Evolutionary conservation across 35 echinoderm and acorn worm species (phyloP), one percentile per base, ranked within the genome.

Genomic region (Stichopus chloronotus): DNA sequence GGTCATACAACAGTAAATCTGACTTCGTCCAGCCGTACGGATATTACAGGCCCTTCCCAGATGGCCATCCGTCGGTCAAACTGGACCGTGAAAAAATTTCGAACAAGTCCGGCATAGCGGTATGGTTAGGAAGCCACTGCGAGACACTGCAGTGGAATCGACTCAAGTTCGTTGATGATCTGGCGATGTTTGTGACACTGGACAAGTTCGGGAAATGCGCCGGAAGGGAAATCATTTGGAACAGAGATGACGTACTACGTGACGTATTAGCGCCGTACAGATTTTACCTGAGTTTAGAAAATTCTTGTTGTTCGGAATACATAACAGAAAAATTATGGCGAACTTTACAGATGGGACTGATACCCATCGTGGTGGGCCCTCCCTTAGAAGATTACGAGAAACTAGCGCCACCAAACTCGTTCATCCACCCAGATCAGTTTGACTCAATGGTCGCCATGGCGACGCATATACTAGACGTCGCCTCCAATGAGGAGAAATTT

Each of bases 301-400:
- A 91, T 65, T 78, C 71, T 59, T 91, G 90, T 79, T 91, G 90
- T 19, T 52, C 9, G 23, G 52, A 91, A 14, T 91, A 91, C 72
- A 79, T 91, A 19, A 91, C 90, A 56, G 90, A 79, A 79, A 91
- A 91, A 19, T 91, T 91, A 8, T 91, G 90, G 90, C 16, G 90
- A 53, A 77, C 90, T 14, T n/a, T 91, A 9, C 12, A 91, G 72
- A 57, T 59, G n/a, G 90, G 76, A 4, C 9, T 53, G 55, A 56
- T 91, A 9, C 90, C 90, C 6, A 79, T 91, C 25, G 90, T 91
- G 1, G 71, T 91, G 3, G 90, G 90, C 16, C 14, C 71, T 7
- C 76, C 90, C 21, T 22, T 91, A 17, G 59, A 91, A 54, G 71
- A 91, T 30, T 91, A 91, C 53, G 71, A 79, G 25, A 79, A 79